Evolutionary conservation across 2,888 invertebrate genomes (phyloP).

Genomic region (Seira ritae): DNA sequence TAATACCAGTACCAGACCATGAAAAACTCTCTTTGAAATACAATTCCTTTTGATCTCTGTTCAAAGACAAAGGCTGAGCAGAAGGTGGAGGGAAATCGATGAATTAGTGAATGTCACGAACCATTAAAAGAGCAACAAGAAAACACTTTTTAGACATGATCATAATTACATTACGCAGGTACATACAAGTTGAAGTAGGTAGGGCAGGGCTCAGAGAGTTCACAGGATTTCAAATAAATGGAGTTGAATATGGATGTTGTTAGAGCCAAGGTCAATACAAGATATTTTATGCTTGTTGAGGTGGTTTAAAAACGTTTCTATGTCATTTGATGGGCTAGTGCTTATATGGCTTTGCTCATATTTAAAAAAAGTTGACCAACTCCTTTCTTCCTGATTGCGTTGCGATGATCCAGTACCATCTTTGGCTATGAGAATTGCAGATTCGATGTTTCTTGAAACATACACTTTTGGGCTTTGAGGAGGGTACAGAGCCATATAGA

Average conservation of each 20-base stretch:
- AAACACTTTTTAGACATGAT: too few species aligned
- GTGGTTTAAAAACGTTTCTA: background rate
- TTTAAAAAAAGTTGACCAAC: slow-evolving; percentile 8
- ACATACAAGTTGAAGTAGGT: too few species aligned
- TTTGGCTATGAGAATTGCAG: background rate
- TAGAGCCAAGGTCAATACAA: background rate
- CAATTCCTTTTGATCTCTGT: background rate
- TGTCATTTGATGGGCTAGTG: background rate
- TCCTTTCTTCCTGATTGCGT: slow-evolving; percentile 1
- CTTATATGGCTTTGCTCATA: background rate
- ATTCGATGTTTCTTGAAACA: background rate
- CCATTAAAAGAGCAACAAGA: too few species aligned
- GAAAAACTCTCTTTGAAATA: too few species aligned
- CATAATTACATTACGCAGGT: too few species aligned
- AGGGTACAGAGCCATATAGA: too few species aligned
- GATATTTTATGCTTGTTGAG: background rate
- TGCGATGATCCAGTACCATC: background rate
- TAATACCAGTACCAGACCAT: too few species aligned
- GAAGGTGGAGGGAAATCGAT: background rate
- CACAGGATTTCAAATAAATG: too few species aligned
- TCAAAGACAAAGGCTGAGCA: background rate
- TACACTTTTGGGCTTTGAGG: too few species aligned
- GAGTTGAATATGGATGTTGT: background rate
- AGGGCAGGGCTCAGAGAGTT: too few species aligned
- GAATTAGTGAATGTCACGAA: too few species aligned